Percentiles rank a stretch among this genome's conserved stretches.
phyloP scores from a whole-genome alignment of 1,140 invertebrate genomes.

The Anthonomus grandis region DNA sequence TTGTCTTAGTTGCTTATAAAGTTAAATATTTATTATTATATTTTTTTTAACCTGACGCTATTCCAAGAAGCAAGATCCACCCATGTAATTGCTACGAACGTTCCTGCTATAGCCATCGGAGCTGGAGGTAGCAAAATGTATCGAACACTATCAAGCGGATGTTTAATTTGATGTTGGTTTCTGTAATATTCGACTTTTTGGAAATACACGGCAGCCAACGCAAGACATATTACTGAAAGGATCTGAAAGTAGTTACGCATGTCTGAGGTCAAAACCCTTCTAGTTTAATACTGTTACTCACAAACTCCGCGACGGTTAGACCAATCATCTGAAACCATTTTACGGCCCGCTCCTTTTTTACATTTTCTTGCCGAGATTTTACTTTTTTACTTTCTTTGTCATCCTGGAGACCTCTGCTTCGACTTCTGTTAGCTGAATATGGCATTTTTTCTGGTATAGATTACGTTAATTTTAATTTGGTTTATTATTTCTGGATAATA shows the following conservation, averaged over 20 bases:
- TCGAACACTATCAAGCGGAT: background rate
- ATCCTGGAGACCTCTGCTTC: slow-evolving; percentile 11
- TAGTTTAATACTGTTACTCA: no score
- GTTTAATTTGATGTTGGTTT: background rate
- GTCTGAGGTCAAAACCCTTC: background rate
- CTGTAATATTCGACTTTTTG: background rate
- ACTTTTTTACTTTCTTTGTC: slow-evolving; percentile 5
- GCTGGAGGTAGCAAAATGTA: slow-evolving; percentile 6
- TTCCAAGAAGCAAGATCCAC: slow-evolving; percentile 10
- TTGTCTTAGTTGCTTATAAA: background rate
- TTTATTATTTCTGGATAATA: no score
- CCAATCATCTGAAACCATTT: slow-evolving; percentile 13
- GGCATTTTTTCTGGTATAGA: slow-evolving; percentile 7
- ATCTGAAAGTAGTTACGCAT: background rate
- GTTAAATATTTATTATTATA: background rate
- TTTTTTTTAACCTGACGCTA: slow-evolving; percentile 5
- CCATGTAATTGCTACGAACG: slow-evolving; percentile 6
- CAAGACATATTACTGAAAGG: slow-evolving; percentile 13
- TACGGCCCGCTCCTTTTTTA: background rate
- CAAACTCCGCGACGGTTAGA: slow-evolving; percentile 9
- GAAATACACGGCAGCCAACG: background rate
- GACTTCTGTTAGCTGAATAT: background rate
- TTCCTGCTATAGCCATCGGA: slow-evolving; percentile 8
- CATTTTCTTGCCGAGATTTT: background rate
- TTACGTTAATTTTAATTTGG: no score